Evolutionary conservation across 2,113 vertebrate genomes (phyloP).

Genomic region (Rutilus rutilus): DNA sequence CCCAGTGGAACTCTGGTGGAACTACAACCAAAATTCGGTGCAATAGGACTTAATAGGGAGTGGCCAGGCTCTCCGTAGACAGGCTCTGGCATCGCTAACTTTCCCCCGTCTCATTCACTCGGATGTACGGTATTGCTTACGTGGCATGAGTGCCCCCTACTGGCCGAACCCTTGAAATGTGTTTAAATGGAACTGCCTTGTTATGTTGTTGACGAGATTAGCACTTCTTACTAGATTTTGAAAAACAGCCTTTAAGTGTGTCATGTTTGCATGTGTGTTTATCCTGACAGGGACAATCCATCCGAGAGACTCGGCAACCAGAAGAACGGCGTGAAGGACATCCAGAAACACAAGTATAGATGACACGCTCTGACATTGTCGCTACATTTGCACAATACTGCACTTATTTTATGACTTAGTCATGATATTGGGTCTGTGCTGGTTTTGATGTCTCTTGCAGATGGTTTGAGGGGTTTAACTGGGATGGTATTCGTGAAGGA

Average conservation of each 20-base stretch:
- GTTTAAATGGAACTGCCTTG: no score
- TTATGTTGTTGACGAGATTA: neutral
- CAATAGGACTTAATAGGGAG: no score
- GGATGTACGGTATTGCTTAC: no score
- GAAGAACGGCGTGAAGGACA: constrained; percentile 75
- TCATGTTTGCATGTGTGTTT: constrained; percentile 5
- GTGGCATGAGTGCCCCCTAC: no score
- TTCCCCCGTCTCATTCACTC: no score
- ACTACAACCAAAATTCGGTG: no score
- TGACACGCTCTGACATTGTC: neutral
- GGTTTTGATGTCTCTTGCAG: constrained; percentile 61
- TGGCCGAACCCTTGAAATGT: no score
- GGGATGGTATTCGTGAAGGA: constrained; percentile 75
- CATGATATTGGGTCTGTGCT: neutral
- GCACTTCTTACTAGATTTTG: neutral
- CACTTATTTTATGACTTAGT: neutral
- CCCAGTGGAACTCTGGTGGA: no score
- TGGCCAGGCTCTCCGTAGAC: no score
- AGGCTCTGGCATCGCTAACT: no score
- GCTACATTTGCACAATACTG: neutral
- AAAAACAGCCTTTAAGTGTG: neutral
- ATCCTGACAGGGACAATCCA: constrained; percentile 70
- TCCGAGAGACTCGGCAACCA: constrained; percentile 75
- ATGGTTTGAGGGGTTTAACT: constrained; percentile 83
- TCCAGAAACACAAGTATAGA: constrained; percentile 79